These are phyloP conservation scores for Plectropomus leopardus DNA, from an alignment of 2,113 vertebrate genomes.

Conservation along the genomic window DNA sequence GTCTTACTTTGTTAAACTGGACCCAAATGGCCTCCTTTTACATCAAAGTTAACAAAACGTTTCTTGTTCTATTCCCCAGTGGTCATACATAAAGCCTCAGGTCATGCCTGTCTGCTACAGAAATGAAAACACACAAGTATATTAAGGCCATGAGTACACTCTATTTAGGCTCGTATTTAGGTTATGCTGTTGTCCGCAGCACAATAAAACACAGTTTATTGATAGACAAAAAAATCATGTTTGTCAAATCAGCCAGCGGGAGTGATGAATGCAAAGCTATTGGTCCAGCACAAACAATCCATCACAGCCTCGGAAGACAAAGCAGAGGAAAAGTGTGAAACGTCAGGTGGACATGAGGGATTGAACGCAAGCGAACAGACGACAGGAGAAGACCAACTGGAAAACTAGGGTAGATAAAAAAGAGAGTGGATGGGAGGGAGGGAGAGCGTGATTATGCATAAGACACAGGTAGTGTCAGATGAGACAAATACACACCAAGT, in stretches of 20 bases:
- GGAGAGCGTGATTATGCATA: constrained; percentile 17
- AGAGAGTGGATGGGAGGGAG: neutral
- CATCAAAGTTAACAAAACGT: constrained; percentile 26
- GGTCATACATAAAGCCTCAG: constrained; percentile 6
- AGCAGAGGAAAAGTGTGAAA: constrained; percentile 10
- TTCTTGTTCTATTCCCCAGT: constrained; percentile 10
- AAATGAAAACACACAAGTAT: constrained; percentile 2
- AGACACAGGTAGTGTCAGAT: constrained; percentile 55
- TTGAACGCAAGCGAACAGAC: constrained; percentile 3
- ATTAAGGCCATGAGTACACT: neutral
- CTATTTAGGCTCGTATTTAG: neutral
- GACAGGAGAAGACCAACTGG: constrained; percentile 25
- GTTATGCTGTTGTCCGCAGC: neutral
- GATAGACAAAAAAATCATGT: constrained; percentile 3
- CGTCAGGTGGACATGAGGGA: constrained; percentile 43
- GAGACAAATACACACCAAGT: constrained; percentile 56
- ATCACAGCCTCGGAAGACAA: constrained; percentile 55
- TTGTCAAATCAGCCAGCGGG: constrained; percentile 43
- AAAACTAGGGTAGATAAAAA: constrained; percentile 18
- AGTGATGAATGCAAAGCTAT: constrained; percentile 61
- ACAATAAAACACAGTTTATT: constrained; percentile 26
- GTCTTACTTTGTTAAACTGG: constrained; percentile 27
- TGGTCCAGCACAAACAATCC: constrained; percentile 50
- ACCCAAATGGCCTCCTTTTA: constrained; percentile 15
- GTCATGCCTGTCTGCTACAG: neutral